Evolutionary conservation across 2,888 invertebrate genomes (phyloP), one percentile per base, ranked within the genome.

Genomic region (Scaptomyza parva): DNA sequence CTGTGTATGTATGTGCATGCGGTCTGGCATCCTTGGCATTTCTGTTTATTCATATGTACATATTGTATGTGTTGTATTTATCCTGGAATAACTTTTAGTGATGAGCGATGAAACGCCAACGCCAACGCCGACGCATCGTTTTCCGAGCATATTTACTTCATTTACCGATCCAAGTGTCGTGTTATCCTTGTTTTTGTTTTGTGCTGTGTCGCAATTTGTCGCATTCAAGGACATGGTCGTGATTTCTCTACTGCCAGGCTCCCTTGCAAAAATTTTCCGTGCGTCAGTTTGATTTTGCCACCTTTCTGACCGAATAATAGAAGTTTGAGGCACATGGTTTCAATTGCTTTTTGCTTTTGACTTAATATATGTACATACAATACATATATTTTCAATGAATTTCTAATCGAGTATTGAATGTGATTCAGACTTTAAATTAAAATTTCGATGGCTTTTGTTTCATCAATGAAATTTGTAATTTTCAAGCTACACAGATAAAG

Each of bases 151-250:
- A 55, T 70, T 51, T 64, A 59, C 52, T 50, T 41, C 28, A 54
- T 37, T 40, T 55, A 35, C 18, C 35, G 30, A 20, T 22, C 47
- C 48, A 20, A 14, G 48, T 35, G 22, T 20, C n/a, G 18, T 33
- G 17, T 33, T 47, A 11, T 11, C 33, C 47, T 47, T 47, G 47
- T 47, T 30, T 47, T 61, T 17, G n/a, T n/a, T n/a, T n/a, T n/a
- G n/a, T n/a, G n/a, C 58, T 76, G 58, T 80, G 52, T 71, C 75
- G 84, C 74, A 65, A 77, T 84, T 81, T 78, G 40, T 30, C 30
- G 26, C 40, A 59, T 81, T 84, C 87, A 84, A 86, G 81, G 81
- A 75, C 87, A 84, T 59, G 61, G 64, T 55, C 43, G 55, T 71
- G 78, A 84, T 81, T 77, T 71, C 12, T 59, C 58, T 61, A 39